Percentiles rank a stretch among this genome's conserved stretches.
phyloP scores from a whole-genome alignment of 2,888 invertebrate species.

The Doris montereyensis region DNA sequence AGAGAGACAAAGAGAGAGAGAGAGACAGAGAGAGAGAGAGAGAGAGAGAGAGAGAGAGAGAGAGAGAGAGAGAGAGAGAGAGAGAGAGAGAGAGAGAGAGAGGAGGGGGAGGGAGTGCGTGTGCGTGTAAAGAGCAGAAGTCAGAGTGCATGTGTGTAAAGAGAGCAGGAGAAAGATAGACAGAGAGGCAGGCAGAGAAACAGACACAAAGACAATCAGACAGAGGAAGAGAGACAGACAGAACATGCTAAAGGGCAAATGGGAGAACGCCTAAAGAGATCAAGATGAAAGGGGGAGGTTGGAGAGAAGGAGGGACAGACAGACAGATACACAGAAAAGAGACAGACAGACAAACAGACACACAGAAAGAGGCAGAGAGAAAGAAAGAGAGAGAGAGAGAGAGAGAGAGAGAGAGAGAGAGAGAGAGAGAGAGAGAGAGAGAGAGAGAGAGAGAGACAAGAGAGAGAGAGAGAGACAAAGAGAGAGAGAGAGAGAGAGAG shows the following conservation, averaged over 20 bases:
- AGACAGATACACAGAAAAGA: no score
- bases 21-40: constrained; percentile 15
- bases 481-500: background rate
- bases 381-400: background rate
- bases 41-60: constrained; percentile 9
- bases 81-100: constrained; percentile 14
- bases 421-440: no score
- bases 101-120: constrained; percentile 10
- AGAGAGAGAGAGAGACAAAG: constrained; percentile 21
- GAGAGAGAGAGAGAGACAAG: no score
- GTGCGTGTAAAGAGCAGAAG: background rate
- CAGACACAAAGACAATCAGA: no score
- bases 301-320: no score
- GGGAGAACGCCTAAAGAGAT: no score
- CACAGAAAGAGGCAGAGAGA: background rate
- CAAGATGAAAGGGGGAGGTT: no score
- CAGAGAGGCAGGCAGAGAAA: no score
- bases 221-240: no score
- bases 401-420: background rate
- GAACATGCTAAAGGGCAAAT: no score
- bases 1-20: constrained; percentile 26
- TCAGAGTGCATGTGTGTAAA: background rate
- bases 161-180: no score
- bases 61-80: constrained; percentile 13
- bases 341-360: background rate